These are phyloP conservation scores for Chiloscyllium punctatum DNA, from an alignment of 2,797 vertebrate genomes.

Conservation along the genomic window DNA sequence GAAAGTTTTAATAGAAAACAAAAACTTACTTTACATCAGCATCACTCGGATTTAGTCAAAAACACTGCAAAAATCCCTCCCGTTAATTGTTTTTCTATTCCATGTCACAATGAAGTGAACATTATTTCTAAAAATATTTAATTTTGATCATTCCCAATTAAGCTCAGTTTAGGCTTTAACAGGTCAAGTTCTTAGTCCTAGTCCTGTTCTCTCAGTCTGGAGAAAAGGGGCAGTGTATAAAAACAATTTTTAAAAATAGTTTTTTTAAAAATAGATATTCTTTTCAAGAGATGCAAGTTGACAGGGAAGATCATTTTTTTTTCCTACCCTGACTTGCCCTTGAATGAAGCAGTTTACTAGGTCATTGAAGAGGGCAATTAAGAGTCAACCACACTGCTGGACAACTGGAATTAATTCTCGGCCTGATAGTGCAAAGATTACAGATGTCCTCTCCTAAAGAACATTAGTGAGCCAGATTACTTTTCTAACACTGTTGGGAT, in stretches of 20 bases:
- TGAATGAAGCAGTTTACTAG: no score
- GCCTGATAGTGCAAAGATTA: no score
- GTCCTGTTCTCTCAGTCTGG: neutral
- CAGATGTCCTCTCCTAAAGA: neutral
- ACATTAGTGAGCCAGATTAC: neutral
- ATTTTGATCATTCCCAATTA: neutral
- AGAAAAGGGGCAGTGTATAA: neutral
- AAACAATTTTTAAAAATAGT: neutral
- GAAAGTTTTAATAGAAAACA: constrained; percentile 34
- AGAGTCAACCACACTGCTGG: neutral
- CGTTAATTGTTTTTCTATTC: neutral
- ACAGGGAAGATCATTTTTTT: no score
- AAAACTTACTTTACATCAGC: neutral
- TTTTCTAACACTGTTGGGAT: neutral
- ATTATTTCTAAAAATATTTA: neutral
- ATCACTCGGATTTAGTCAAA: neutral
- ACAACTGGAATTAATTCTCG: neutral
- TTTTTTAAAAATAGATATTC: neutral
- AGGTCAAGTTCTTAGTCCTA: neutral
- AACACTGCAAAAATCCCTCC: neutral
- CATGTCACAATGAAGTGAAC: neutral
- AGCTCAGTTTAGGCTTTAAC: neutral
- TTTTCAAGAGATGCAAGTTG: neutral
- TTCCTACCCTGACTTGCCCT: no score
- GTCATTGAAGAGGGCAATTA: no score